Base-by-base conservation (phyloP, 2,888 invertebrate species). In the Ophioninae sp. region DNA sequence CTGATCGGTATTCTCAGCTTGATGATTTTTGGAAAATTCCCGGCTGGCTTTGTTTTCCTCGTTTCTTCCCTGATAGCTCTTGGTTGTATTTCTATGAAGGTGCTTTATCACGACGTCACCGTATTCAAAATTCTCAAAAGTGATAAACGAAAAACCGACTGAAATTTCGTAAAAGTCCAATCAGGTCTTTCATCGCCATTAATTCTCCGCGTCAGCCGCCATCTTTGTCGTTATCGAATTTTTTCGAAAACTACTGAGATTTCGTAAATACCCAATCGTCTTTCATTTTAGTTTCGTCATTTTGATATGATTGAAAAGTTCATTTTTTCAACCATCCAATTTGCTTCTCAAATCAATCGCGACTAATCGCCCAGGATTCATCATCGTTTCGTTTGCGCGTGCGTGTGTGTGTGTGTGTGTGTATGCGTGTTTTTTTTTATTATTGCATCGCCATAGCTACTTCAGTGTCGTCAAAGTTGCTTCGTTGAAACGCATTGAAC, bases 41-140 rank as follows among this genome's bases (percentile, higher is more conserved):
- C 91, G 0, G 93, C 92, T 0, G 93, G 93, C 21, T 93, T 92
- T 72, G 82, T 92, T 30, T 93, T 93, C 79, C 89, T 93, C 0
- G 84, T 91, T 5, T 79, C 86, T 5, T 89, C 92, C 0, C 80
- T 92, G 5, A n/a, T 92, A n/a, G 89, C 90, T 61, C 88, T 92
- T 72, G 92, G 90, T 7, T 88, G 87, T 39, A 92, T 93, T 76
- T 90, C 89, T 0, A 85, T 89, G 65, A 92, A 90, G 82, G 86
- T 93, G 7, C 85, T 93, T 83, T 88, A 89, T 73, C 89, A 90
- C 79, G 87, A 90, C 56, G 82, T 83, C n/a, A 67, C 75, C 8
- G 69, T 82, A 2, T 76, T 83, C 7, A 74, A 83, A 81, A 86
- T 81, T 17, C 85, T 78, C 50, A 90, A 86, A 64, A 86, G 86